Evolutionary conservation across 2,888 invertebrate species (phyloP).

Genomic region (Parnassius apollo): DNA sequence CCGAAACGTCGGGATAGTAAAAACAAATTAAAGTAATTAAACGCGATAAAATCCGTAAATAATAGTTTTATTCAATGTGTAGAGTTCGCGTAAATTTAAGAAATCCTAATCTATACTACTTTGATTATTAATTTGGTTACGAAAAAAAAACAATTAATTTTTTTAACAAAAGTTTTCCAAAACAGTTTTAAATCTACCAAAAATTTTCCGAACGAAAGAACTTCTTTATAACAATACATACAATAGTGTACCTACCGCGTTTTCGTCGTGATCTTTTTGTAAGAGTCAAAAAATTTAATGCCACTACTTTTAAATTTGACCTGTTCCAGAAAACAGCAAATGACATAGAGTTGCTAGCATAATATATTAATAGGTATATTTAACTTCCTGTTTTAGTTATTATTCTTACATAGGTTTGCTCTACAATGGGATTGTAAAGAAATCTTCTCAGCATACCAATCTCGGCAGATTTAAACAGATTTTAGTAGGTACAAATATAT

Average conservation of each 20-base stretch:
- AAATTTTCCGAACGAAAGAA: conserved; percentile 27
- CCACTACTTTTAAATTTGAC: conserved; percentile 71
- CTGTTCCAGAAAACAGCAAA: conserved; percentile 44
- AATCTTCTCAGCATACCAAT: no score
- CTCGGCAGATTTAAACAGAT: no score
- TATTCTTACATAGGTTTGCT: no score
- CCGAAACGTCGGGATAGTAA: no score
- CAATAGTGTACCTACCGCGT: conserved; percentile 56
- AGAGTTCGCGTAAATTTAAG: no score
- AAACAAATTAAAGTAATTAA: no score
- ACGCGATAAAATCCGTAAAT: no score
- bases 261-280: conserved; percentile 43
- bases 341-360: conserved; percentile 35
- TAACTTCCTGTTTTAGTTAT: no score
- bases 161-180: neutral
- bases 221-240: conserved; percentile 49
- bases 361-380: neutral
- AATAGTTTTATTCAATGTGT: no score
- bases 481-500: no score
- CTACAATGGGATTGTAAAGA: no score
- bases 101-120: no score
- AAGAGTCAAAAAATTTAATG: conserved; percentile 48
- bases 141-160: neutral
- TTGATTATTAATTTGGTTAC: neutral
- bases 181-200: neutral